Percentiles rank a stretch among this genome's conserved stretches.
phyloP scores from a whole-genome alignment of 1,140 invertebrate species.

The Portunus trituberculatus region DNA sequence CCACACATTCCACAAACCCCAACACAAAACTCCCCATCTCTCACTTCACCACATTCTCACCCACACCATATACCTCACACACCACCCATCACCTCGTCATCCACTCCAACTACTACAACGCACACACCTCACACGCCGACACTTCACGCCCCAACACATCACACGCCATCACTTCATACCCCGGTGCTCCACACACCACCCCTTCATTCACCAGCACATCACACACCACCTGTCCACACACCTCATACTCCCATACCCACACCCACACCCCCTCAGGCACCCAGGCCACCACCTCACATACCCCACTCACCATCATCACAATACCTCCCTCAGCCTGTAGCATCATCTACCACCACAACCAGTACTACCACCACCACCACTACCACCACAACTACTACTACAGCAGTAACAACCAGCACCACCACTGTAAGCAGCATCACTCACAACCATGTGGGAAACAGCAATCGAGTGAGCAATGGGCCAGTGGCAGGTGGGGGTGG shows the following conservation, averaged over 20 bases:
- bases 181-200: neutral
- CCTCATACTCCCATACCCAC: slow-evolving; percentile 58
- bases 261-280: slow-evolving; percentile 59
- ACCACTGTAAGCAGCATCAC: slow-evolving; percentile 65
- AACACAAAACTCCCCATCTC: slow-evolving; percentile 36
- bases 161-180: neutral
- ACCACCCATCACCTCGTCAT: slow-evolving; percentile 13
- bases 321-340: slow-evolving; percentile 66
- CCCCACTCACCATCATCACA: slow-evolving; percentile 72
- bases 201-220: slow-evolving; percentile 3
- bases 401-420: slow-evolving; percentile 61
- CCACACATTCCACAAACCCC: slow-evolving; percentile 50
- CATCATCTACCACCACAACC: slow-evolving; percentile 67
- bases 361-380: slow-evolving; percentile 60
- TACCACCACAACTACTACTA: slow-evolving; percentile 62
- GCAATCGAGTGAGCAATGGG: slow-evolving; percentile 71
- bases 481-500: slow-evolving; percentile 68
- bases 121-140: slow-evolving; percentile 31
- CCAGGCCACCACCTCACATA: slow-evolving; percentile 63
- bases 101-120: neutral
- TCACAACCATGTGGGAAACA: slow-evolving; percentile 69
- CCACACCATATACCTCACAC: slow-evolving; percentile 42
- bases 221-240: slow-evolving; percentile 47
- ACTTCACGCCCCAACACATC: slow-evolving; percentile 37
- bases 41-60: slow-evolving; percentile 12